Evolutionary conservation across 2,797 vertebrate genomes (phyloP), one percentile per base, ranked within the genome.

Genomic region (Siniperca undulata): DNA sequence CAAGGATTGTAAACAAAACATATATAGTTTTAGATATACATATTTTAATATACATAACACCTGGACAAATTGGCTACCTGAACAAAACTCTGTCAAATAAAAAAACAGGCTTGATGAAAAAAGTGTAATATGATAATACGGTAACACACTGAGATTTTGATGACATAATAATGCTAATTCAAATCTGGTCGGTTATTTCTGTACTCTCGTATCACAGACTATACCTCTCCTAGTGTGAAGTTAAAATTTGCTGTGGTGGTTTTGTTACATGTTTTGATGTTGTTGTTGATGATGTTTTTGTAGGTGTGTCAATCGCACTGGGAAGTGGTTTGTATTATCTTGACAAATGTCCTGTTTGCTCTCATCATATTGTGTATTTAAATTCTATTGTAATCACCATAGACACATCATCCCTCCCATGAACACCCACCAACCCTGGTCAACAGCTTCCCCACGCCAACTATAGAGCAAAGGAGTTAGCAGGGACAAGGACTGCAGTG

Each of bases 271-370:
- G 12, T 13, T 30, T 59, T 66, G 3, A 46, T 68, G n/a, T n/a
- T n/a, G n/a, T n/a, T n/a, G n/a, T n/a, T n/a, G n/a, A n/a, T n/a
- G n/a, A n/a, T 72, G 5, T 48, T 58, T 68, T 34, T 66, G 20
- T 36, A 60, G 24, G 10, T 3, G 4, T 42, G 34, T 24, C 17
- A 53, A 0, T 75, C 12, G 20, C 46, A 77, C 0, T 16, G 20
- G 22, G 74, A 77, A 77, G 60, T 14, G 6, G 34, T 65, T 74
- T 60, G 48, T n/a, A 13, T 60, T 4, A 17, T 48, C n/a, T 46
- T 50, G 36, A 59, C 10, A 27, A 1, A 77, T 72, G 68, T 72
- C 56, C 68, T 70, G 24, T 65, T 65, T 65, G 42, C 36, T 59
- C 24, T 53, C 11, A 50, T 53, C 58, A 12, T 12, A 61, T 34